Conservation (phyloP, 2,797 vertebrate genomes). For the Tachyglossus aculeatus region DNA sequence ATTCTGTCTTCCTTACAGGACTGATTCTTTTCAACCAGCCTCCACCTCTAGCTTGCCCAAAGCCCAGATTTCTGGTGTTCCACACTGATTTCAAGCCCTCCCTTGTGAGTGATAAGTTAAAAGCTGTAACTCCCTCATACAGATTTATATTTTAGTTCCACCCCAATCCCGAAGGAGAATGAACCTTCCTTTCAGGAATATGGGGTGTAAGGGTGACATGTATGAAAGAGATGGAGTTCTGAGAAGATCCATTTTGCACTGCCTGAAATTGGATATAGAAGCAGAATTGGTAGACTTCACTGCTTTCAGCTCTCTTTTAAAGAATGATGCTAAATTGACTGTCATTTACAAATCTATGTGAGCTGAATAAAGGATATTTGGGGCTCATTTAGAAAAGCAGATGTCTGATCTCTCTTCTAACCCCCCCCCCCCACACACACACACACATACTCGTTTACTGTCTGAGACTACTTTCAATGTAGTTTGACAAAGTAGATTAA, state of each 20-base stretch:
- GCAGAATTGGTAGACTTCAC: background rate
- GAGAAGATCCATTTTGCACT: background rate
- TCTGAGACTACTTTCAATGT: conserved; percentile 2
- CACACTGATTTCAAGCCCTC: too few relatives aligned
- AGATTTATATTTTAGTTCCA: too few relatives aligned
- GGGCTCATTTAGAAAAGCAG: background rate
- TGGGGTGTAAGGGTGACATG: too few relatives aligned
- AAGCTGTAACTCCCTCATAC: too few relatives aligned
- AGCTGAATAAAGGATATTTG: background rate
- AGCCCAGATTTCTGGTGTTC: too few relatives aligned
- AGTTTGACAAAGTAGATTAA: background rate
- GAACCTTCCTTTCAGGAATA: too few relatives aligned
- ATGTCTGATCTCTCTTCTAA: background rate
- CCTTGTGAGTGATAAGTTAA: too few relatives aligned
- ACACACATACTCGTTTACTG: background rate
- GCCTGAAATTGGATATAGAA: conserved; percentile 14
- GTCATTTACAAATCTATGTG: conserved; percentile 18
- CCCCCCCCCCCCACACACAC: background rate
- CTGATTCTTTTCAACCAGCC: too few relatives aligned
- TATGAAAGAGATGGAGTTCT: background rate
- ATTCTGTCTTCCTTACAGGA: too few relatives aligned
- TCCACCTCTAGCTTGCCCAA: too few relatives aligned
- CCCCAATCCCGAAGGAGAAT: too few relatives aligned
- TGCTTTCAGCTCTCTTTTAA: conserved; percentile 9
- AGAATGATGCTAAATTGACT: background rate